Evolutionary conservation across 30 jellyfish, hydroid and myxozoan genomes (phyloP).

Genomic region (Phacellophora camtschatica): DNA sequence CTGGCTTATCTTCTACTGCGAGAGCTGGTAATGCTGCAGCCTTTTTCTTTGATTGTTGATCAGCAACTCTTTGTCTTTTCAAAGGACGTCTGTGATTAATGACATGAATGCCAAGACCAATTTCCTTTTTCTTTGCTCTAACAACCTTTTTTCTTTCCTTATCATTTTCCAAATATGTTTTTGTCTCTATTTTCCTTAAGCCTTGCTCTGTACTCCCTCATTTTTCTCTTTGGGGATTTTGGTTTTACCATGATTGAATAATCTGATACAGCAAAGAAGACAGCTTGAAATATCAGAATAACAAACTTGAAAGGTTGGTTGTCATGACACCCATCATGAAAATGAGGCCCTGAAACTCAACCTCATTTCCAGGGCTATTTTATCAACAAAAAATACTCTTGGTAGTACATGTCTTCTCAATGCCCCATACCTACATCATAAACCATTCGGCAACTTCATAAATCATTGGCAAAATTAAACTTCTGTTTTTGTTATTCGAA

Average conservation of each 20-base stretch:
- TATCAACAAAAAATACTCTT: too few relatives aligned
- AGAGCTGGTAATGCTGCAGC: neutral
- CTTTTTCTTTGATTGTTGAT: neutral
- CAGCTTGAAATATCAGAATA: neutral
- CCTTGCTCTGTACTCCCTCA: constrained; percentile 44
- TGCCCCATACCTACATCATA: too few relatives aligned
- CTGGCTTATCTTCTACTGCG: neutral
- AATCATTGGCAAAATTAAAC: too few relatives aligned
- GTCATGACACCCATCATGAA: constrained; percentile 11
- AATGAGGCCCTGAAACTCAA: too few relatives aligned
- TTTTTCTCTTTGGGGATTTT: constrained; percentile 13
- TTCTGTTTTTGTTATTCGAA: too few relatives aligned
- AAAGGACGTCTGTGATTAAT: neutral
- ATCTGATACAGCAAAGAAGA: neutral
- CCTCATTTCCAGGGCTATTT: too few relatives aligned
- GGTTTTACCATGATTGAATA: constrained; percentile 8
- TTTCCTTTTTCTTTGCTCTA: neutral
- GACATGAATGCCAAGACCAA: neutral
- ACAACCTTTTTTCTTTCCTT: neutral
- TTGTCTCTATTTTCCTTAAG: neutral
- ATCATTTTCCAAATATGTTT: neutral
- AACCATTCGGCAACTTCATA: too few relatives aligned
- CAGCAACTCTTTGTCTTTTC: neutral
- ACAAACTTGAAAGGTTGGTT: neutral
- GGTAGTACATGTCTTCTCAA: too few relatives aligned